Evolutionary conservation across 2,888 invertebrate genomes (phyloP).

Genomic region (Ochropleura plecta): DNA sequence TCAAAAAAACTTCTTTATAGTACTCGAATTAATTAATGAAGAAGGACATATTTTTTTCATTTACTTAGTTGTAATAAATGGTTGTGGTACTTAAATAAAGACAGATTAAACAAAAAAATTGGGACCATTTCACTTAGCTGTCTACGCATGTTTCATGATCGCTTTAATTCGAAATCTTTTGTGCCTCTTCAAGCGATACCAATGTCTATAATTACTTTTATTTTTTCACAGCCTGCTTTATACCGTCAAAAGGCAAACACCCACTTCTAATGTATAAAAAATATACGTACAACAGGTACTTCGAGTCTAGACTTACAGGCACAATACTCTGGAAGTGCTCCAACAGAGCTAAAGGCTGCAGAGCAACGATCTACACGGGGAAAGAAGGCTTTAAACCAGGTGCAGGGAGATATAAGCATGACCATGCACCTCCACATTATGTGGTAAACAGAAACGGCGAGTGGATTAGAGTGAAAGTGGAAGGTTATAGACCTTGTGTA

Average conservation of each 20-base stretch:
- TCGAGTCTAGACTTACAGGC: slow-evolving; percentile 35
- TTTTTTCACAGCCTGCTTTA: slow-evolving; percentile 44
- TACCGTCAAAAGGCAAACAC: slow-evolving; percentile 65
- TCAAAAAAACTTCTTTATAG: neutral
- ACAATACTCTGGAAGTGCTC: slow-evolving; percentile 60
- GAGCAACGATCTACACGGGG: slow-evolving; percentile 43
- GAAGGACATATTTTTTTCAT: neutral
- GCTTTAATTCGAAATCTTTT: neutral
- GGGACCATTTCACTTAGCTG: neutral
- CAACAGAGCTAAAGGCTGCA: slow-evolving; percentile 51
- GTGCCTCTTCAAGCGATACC: neutral
- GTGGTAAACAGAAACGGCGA: slow-evolving; percentile 33
- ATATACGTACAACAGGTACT: slow-evolving; percentile 62
- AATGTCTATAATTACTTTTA: slow-evolving; percentile 1
- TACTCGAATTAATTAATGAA: neutral
- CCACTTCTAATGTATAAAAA: slow-evolving; percentile 64
- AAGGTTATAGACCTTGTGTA: neutral
- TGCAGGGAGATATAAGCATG: slow-evolving; percentile 30
- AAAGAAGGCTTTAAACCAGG: slow-evolving; percentile 15
- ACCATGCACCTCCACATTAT: slow-evolving; percentile 54
- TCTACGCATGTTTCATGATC: neutral
- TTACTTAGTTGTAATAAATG: neutral
- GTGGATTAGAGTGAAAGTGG: slow-evolving; percentile 44
- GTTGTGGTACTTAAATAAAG: slow-evolving; percentile 14
- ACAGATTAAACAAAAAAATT: neutral